Evolutionary conservation across 2,888 invertebrate genomes (phyloP).

Genomic region (Metacarcinus magister): DNA sequence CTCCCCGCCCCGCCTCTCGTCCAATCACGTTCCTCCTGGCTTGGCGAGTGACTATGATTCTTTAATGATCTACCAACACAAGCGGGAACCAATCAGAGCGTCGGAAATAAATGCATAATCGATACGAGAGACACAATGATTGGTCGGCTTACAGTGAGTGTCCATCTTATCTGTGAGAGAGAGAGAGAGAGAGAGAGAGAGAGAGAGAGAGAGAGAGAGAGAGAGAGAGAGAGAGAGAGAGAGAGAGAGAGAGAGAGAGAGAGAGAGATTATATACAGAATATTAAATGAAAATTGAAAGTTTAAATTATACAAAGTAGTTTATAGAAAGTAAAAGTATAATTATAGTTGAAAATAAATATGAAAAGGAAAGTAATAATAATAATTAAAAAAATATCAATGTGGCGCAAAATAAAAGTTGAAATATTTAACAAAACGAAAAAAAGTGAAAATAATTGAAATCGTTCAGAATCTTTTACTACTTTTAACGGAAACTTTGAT

Average conservation of each 20-base stretch:
- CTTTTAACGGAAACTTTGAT: background rate
- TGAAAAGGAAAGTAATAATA: too few species aligned
- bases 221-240: slow-evolving; percentile 26
- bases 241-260: background rate
- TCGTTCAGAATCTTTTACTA: too few species aligned
- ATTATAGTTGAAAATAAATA: too few species aligned
- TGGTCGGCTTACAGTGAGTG: background rate
- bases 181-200: background rate
- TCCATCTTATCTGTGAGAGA: background rate
- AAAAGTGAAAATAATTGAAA: too few species aligned
- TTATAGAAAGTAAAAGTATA: too few species aligned
- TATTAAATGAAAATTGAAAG: too few species aligned
- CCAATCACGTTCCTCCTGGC: background rate
- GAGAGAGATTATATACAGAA: background rate
- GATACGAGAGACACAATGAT: slow-evolving; percentile 16
- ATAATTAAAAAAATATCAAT: too few species aligned
- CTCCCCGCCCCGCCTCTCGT: background rate
- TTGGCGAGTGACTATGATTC: background rate
- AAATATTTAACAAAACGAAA: too few species aligned
- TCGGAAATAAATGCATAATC: slow-evolving; percentile 53
- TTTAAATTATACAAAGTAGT: too few species aligned
- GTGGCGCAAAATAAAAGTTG: too few species aligned
- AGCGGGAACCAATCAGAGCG: background rate
- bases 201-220: slow-evolving; percentile 47
- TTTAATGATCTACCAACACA: background rate